Evolutionary conservation across 2,797 vertebrate species (phyloP), one percentile per base, ranked within the genome.

Genomic region (Setipinna tenuifilis): DNA sequence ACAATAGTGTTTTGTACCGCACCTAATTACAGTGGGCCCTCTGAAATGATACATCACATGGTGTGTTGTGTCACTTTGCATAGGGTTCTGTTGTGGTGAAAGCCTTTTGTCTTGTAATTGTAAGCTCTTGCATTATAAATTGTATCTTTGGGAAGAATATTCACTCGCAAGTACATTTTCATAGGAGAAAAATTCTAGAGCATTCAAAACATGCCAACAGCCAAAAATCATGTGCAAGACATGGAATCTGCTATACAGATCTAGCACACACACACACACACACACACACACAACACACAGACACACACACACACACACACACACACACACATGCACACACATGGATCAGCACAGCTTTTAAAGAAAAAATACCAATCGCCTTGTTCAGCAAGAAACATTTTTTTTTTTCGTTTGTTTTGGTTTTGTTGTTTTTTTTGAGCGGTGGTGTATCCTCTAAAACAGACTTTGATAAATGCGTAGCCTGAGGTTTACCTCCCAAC

Each of bases 401-500:
- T n/a, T n/a, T n/a, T n/a, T n/a, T n/a, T n/a, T n/a, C 50, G 50
- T 54, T 1, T 14, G 9, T 54, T 9, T 54, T 2, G 7, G 50
- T 54, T 54, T 54, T 54, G 0, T 54, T 54, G 0, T 54, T 54
- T 14, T 31, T 78, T 78, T 21, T 44, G 31, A 78, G 31, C 35
- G 71, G 16, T 44, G 31, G 31, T 21, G 17, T 21, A 44, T 78
- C 71, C 6, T 78, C 71, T 44, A 78, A 78, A 78, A 78, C 71
- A 78, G 71, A 78, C 71, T 78, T 21, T 78, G 71, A 78, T 78
- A 78, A 78, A 78, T 84, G n/a, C 50, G 6, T 85, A 68, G 85
- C 89, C 85, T 83, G 83, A 68, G 50, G n/a, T 84, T 89, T 89
- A 82, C 87, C 62, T 88, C 85, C 80, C 65, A 59, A 83, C 82